Evolutionary conservation across 2,113 vertebrate genomes (phyloP).

Genomic region (Cephalopholis sonnerati): DNA sequence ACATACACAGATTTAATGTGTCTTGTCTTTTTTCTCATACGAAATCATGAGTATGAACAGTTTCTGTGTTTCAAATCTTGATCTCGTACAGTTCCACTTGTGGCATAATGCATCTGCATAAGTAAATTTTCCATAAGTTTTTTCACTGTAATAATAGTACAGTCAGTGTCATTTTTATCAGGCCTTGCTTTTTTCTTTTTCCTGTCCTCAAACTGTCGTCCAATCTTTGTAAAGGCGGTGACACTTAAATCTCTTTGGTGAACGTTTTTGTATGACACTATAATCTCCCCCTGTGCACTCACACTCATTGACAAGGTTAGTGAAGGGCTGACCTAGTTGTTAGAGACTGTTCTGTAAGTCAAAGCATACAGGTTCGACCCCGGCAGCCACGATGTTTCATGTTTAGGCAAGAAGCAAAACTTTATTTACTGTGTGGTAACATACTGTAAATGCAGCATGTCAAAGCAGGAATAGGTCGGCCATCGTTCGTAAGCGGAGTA

Average conservation of each 20-base stretch:
- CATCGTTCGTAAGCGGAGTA: background rate
- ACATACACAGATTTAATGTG: background rate
- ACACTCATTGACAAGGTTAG: conserved; percentile 7
- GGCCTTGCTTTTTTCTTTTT: background rate
- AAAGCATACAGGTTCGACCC: background rate
- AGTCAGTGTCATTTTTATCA: background rate
- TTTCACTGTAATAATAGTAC: background rate
- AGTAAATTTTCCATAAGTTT: background rate
- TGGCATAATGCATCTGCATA: background rate
- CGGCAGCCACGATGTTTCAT: background rate
- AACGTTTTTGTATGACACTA: conserved; percentile 4
- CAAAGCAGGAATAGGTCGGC: background rate
- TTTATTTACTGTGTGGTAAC: background rate
- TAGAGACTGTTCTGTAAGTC: conserved; percentile 1
- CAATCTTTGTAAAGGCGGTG: background rate
- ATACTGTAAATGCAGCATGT: too few species aligned
- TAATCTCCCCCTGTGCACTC: conserved; percentile 19
- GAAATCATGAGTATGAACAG: background rate
- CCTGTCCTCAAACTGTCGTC: background rate
- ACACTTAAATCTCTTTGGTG: conserved; percentile 8
- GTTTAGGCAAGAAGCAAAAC: background rate
- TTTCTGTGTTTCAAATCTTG: background rate
- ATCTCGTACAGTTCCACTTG: background rate
- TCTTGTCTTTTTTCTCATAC: background rate
- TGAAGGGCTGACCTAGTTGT: conserved; percentile 24